These are phyloP conservation scores for Takifugu rubripes DNA, from an alignment of 2,797 vertebrate species.

Conservation along the genomic window DNA sequence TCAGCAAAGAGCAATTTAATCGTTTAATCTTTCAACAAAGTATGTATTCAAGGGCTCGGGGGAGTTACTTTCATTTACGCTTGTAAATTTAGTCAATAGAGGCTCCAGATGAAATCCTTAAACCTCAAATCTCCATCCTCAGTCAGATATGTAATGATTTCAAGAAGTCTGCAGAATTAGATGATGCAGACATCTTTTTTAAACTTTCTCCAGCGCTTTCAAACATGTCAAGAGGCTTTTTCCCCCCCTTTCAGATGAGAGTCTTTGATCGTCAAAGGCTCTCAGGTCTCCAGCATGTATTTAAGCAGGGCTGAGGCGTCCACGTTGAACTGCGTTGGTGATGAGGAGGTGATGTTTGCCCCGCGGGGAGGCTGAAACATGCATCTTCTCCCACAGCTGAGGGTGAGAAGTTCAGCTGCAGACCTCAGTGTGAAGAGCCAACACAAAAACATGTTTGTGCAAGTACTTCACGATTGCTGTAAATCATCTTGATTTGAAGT, in stretches of 20 bases:
- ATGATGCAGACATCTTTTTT: neutral
- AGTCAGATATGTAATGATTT: too few relatives aligned
- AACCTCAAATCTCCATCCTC: neutral
- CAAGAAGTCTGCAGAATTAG: too few relatives aligned
- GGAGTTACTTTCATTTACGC: slow-evolving; percentile 15
- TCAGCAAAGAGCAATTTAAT: slow-evolving; percentile 68
- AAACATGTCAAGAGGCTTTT: slow-evolving; percentile 5
- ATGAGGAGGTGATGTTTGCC: slow-evolving; percentile 40
- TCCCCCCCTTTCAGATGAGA: slow-evolving; percentile 1
- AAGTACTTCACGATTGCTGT: too few relatives aligned
- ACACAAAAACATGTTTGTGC: neutral
- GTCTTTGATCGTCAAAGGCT: slow-evolving; percentile 5
- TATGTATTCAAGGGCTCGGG: slow-evolving; percentile 30
- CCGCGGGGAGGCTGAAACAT: slow-evolving; percentile 18
- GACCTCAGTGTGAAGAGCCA: neutral
- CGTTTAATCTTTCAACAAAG: slow-evolving; percentile 52
- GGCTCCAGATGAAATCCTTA: slow-evolving; percentile 8
- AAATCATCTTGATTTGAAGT: slow-evolving; percentile 4
- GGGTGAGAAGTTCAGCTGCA: slow-evolving; percentile 33
- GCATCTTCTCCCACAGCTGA: slow-evolving; percentile 13
- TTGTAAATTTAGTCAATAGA: slow-evolving; percentile 18
- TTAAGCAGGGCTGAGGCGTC: slow-evolving; percentile 11
- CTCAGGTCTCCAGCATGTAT: neutral
- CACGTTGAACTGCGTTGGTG: slow-evolving; percentile 52
- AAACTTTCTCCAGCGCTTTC: neutral